Evolutionary conservation across 2,888 invertebrate species (phyloP).

Genomic region (Pseudeuparius sepicola): DNA sequence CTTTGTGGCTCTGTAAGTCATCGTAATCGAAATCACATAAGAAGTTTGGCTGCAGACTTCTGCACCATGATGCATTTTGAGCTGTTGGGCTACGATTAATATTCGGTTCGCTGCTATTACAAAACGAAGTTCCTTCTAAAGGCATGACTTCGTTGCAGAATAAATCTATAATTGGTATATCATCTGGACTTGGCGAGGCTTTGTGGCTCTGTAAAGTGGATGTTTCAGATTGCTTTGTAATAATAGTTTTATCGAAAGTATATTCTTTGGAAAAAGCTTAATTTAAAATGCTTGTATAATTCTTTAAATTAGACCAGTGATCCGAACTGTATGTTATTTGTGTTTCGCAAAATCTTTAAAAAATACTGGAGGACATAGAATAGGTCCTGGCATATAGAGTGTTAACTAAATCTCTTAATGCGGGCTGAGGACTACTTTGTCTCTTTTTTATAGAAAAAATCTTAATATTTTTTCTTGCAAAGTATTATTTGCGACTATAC

Average conservation of each 20-base stretch:
- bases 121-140: too few relatives aligned
- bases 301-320: conserved; percentile 1
- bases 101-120: too few relatives aligned
- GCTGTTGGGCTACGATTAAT: too few relatives aligned
- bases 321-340: conserved; percentile 3
- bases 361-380: conserved; percentile 4
- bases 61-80: too few relatives aligned
- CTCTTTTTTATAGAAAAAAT: background rate
- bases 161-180: too few relatives aligned
- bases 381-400: conserved; percentile 2
- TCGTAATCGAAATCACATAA: too few relatives aligned
- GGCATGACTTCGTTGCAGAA: too few relatives aligned
- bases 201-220: background rate
- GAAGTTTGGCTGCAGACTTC: too few relatives aligned
- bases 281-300: conserved; percentile 4
- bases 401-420: conserved; percentile 3
- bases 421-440: conserved; percentile 1
- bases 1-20: too few relatives aligned
- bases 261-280: conserved; percentile 1
- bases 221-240: conserved; percentile 2
- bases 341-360: conserved; percentile 2
- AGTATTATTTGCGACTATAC: conserved; percentile 3
- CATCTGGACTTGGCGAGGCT: conserved; percentile 1
- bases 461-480: conserved; percentile 4
- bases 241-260: background rate